These are phyloP conservation scores for Pteronotus mesoamericanus DNA, from an alignment of 2,797 vertebrate species.

Conservation along the genomic window DNA sequence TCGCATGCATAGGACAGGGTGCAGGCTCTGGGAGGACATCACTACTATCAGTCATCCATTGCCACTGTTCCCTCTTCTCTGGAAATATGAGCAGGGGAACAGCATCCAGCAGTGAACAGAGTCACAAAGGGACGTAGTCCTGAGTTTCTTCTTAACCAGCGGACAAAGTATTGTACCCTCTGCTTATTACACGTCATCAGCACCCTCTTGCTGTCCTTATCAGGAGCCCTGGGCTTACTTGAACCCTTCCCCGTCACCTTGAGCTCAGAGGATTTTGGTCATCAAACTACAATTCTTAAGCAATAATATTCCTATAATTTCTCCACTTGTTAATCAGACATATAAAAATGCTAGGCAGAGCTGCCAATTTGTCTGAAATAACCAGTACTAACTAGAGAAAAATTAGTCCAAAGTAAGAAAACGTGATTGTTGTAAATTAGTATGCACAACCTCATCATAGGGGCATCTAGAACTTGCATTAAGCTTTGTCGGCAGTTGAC, in stretches of 20 bases:
- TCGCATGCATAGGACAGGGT: background rate
- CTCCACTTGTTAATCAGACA: background rate
- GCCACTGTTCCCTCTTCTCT: background rate
- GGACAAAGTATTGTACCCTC: background rate
- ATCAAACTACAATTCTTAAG: background rate
- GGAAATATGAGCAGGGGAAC: background rate
- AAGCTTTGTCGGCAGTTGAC: background rate
- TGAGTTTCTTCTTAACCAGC: background rate
- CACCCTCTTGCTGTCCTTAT: background rate
- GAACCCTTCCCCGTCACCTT: background rate
- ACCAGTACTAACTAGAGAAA: background rate
- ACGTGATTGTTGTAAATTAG: background rate
- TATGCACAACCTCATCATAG: background rate
- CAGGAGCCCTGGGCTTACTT: background rate
- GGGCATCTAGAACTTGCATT: background rate
- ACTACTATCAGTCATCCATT: background rate
- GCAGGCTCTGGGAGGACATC: background rate
- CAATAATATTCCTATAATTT: background rate
- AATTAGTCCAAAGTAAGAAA: background rate
- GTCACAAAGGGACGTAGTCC: background rate
- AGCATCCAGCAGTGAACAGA: background rate
- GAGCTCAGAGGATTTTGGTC: background rate
- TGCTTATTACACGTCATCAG: background rate
- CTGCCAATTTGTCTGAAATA: background rate
- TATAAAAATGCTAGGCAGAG: background rate